Evolutionary conservation across 2,888 invertebrate genomes (phyloP).

Genomic region (Lamellibrachia columna): DNA sequence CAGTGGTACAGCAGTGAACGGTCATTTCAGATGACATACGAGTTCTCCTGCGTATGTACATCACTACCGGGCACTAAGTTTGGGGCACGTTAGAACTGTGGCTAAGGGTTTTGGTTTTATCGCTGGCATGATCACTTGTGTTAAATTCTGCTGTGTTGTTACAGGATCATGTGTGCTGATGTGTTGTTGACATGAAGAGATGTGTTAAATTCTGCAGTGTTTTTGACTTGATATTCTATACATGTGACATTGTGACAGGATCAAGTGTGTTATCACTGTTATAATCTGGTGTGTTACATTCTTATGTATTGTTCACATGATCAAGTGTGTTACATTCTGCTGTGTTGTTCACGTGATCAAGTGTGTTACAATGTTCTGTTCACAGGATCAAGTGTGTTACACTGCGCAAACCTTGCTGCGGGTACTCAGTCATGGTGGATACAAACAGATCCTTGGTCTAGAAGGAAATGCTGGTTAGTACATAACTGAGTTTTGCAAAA

Average conservation of each 20-base stretch:
- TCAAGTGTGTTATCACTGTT: neutral
- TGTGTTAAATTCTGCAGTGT: too few species aligned
- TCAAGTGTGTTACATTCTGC: neutral
- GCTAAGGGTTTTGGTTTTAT: too few species aligned
- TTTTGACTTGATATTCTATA: too few species aligned
- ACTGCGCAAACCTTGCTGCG: slow-evolving; percentile 93
- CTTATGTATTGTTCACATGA: neutral
- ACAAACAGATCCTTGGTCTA: slow-evolving; percentile 82
- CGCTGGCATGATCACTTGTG: neutral
- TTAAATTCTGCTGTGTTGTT: neutral
- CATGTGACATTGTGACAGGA: too few species aligned
- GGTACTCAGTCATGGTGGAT: slow-evolving; percentile 89
- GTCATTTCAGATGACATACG: neutral
- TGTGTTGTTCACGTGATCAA: neutral
- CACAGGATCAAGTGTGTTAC: slow-evolving; percentile 83
- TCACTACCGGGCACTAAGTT: too few species aligned
- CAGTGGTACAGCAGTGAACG: neutral
- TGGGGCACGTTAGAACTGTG: too few species aligned
- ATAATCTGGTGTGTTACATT: neutral
- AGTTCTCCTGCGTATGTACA: too few species aligned
- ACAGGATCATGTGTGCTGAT: neutral
- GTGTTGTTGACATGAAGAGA: too few species aligned
- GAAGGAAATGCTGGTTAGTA: slow-evolving; percentile 71
- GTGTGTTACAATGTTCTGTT: slow-evolving; percentile 21
- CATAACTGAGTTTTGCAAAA: neutral